phyloP scores from a whole-genome alignment of 2,888 invertebrate species.

The Platycheirus rosarum region DNA sequence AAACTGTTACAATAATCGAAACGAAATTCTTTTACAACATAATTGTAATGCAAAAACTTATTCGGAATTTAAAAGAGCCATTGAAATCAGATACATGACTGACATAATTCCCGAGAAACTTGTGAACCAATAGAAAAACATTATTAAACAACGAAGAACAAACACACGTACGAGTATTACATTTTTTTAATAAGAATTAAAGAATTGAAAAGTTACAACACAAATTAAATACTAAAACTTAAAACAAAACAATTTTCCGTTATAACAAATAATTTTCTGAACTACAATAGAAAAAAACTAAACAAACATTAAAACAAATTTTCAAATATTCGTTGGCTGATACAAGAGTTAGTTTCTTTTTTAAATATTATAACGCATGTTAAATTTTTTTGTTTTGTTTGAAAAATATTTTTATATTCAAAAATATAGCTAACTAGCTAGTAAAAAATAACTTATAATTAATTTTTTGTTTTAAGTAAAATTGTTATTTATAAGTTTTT shows the following conservation, averaged over 20 bases:
- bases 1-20: no score
- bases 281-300: conserved; percentile 1
- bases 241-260: conserved; percentile 17
- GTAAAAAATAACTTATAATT: conserved; percentile 61
- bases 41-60: not conserved
- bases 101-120: no score
- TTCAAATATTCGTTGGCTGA: conserved; percentile 69
- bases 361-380: conserved; percentile 51
- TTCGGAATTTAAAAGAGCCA: no score
- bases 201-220: not conserved
- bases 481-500: conserved; percentile 42
- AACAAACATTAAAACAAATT: not conserved
- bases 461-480: conserved; percentile 44
- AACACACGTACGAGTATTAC: not conserved
- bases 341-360: conserved; percentile 53
- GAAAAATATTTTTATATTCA: conserved; percentile 62
- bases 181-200: not conserved
- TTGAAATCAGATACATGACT: no score
- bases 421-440: conserved; percentile 72
- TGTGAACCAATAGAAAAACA: not conserved
- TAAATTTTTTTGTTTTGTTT: conserved; percentile 2
- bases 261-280: conserved; percentile 20
- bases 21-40: no score
- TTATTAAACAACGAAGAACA: not conserved
- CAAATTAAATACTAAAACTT: conserved; percentile 14